Conservation (phyloP, 1,140 invertebrate genomes). For the Cryptotermes secundus region DNA sequence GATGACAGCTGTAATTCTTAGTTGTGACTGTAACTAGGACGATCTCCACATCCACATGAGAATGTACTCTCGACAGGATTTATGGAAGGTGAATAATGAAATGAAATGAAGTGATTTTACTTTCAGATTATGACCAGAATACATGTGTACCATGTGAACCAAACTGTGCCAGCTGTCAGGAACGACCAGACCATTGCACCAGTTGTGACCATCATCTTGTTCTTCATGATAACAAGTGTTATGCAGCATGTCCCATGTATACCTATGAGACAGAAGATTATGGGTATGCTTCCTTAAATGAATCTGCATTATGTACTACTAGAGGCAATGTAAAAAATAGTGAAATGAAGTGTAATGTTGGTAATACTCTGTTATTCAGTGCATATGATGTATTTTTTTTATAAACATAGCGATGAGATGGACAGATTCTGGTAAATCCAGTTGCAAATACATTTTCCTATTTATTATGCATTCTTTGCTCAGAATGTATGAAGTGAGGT, state of each 20-base stretch:
- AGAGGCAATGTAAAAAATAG: background rate
- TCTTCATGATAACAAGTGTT: slow-evolving; percentile 75
- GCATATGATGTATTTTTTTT: too few relatives aligned
- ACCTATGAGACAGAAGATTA: slow-evolving; percentile 83
- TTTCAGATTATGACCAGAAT: slow-evolving; percentile 64
- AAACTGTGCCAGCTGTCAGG: slow-evolving; percentile 79
- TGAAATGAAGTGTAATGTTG: background rate
- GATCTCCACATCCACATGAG: too few relatives aligned
- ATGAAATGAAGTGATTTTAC: background rate
- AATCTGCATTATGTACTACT: background rate
- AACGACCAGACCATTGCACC: slow-evolving; percentile 75
- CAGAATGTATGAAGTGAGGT: too few relatives aligned
- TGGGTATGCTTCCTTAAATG: slow-evolving; percentile 51
- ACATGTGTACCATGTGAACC: slow-evolving; percentile 77
- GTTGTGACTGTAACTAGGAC: too few relatives aligned
- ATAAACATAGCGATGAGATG: too few relatives aligned
- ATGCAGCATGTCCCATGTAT: slow-evolving; percentile 74
- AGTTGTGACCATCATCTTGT: slow-evolving; percentile 81
- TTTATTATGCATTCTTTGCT: too few relatives aligned
- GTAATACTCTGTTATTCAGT: background rate
- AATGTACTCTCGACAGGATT: too few relatives aligned
- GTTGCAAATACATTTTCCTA: too few relatives aligned
- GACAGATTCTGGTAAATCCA: too few relatives aligned
- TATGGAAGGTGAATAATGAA: too few relatives aligned
- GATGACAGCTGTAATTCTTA: too few relatives aligned